A percentile compares a stretch with the other conserved stretches of the same genome.
phyloP scores from a whole-genome alignment of 2,797 vertebrate genomes.

The Gephyroberyx darwinii region DNA sequence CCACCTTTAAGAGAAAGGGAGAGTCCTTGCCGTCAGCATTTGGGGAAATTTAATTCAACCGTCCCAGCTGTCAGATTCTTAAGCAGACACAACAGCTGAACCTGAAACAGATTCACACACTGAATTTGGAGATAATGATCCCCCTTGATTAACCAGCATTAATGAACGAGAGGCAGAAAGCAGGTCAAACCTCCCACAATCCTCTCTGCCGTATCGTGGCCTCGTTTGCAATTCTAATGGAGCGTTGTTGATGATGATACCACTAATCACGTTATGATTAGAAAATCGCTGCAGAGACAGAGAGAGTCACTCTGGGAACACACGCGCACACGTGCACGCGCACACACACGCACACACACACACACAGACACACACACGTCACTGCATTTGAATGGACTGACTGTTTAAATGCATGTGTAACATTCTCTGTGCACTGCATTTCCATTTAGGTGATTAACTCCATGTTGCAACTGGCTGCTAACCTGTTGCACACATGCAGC shows the following conservation, averaged over 20 bases:
- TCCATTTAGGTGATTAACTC: not conserved
- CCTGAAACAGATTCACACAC: constrained; percentile 39
- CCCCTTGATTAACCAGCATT: constrained; percentile 44
- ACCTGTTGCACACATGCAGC: constrained; percentile 41
- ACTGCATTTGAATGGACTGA: constrained; percentile 1
- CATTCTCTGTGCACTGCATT: not conserved
- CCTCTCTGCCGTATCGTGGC: constrained; percentile 59
- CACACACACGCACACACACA: constrained; percentile 4
- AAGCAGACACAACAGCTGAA: constrained; percentile 41
- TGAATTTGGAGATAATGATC: constrained; percentile 36
- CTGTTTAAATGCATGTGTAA: constrained; percentile 16
- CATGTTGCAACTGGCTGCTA: constrained; percentile 6
- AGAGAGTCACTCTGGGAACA: constrained; percentile 41
- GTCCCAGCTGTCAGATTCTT: constrained; percentile 23
- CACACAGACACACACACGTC: constrained; percentile 10
- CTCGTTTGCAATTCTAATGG: constrained; percentile 74
- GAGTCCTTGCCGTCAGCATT: constrained; percentile 48
- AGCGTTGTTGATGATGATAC: constrained; percentile 59
- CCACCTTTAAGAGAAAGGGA: constrained; percentile 41
- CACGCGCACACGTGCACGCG: not conserved
- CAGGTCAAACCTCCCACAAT: constrained; percentile 70
- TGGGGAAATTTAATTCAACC: constrained; percentile 48
- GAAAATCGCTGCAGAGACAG: constrained; percentile 41
- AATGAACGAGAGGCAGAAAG: constrained; percentile 61
- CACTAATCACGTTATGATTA: constrained; percentile 65